Evolutionary conservation across 1,140 invertebrate species (phyloP).

Genomic region (Periplaneta americana): DNA sequence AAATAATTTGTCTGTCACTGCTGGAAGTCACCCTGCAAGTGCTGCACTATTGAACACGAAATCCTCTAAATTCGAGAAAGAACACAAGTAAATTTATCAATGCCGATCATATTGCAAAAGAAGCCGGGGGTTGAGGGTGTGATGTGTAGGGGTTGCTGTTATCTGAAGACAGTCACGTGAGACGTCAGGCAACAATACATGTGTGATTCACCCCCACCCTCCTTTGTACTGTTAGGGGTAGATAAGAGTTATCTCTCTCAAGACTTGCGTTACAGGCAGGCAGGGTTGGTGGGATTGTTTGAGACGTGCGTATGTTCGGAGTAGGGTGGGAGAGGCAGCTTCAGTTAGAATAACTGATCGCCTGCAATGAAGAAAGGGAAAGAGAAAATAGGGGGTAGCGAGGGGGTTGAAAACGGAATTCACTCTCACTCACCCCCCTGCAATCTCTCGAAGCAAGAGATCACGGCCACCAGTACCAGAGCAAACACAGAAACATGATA

Average conservation of each 20-base stretch:
- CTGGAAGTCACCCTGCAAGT: too few species aligned
- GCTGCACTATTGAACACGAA: background rate
- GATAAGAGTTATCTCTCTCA: background rate
- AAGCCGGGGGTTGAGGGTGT: background rate
- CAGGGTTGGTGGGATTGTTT: background rate
- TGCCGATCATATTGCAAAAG: background rate
- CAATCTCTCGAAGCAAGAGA: background rate
- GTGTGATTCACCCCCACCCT: background rate
- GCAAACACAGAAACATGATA: background rate
- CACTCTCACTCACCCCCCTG: background rate
- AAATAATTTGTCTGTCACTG: too few species aligned
- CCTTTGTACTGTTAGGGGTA: background rate
- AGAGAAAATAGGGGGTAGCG: background rate
- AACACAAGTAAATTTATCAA: background rate
- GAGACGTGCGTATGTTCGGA: background rate
- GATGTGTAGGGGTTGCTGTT: background rate
- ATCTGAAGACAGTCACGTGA: background rate
- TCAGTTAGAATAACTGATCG: background rate
- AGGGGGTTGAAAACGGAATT: background rate
- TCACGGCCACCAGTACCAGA: background rate
- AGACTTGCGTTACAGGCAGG: background rate
- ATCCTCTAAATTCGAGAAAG: background rate
- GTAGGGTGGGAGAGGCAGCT: too few species aligned
- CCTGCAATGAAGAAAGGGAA: background rate
- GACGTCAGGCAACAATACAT: background rate